Conservation (phyloP, 1,140 invertebrate species). For the Ericerus pela region DNA sequence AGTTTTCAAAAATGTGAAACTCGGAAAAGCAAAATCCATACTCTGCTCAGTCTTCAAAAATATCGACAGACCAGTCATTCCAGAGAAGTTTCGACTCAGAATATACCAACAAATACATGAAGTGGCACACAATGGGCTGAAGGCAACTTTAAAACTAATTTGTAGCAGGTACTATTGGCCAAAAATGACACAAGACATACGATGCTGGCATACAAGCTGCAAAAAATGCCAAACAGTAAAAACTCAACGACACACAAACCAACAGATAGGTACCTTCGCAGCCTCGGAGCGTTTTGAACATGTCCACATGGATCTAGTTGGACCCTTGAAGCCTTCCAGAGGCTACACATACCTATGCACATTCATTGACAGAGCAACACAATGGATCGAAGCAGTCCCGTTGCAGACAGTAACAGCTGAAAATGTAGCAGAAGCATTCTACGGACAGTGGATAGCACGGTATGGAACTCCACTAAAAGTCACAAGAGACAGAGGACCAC, state of each 20-base stretch:
- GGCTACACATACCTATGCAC: neutral
- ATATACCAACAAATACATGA: neutral
- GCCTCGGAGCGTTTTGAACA: neutral
- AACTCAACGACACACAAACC: neutral
- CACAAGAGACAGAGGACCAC: conserved; percentile 25
- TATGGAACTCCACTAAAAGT: neutral
- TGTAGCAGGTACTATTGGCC: neutral
- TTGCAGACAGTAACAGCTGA: neutral
- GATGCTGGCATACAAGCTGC: neutral
- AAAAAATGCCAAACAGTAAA: neutral
- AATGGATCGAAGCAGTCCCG: neutral
- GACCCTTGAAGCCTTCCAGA: too few relatives aligned
- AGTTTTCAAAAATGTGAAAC: neutral
- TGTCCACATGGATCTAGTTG: neutral
- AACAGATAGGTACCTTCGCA: neutral
- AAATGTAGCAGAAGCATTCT: neutral
- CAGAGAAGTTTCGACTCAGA: neutral
- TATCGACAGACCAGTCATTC: neutral
- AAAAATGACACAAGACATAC: neutral
- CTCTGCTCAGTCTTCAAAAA: neutral
- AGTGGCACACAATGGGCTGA: neutral
- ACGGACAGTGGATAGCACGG: neutral
- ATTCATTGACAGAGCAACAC: neutral
- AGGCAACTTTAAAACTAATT: neutral
- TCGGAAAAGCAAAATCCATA: neutral